phyloP scores from a whole-genome alignment of 2,113 vertebrate genomes.

The Chiloscyllium plagiosum region DNA sequence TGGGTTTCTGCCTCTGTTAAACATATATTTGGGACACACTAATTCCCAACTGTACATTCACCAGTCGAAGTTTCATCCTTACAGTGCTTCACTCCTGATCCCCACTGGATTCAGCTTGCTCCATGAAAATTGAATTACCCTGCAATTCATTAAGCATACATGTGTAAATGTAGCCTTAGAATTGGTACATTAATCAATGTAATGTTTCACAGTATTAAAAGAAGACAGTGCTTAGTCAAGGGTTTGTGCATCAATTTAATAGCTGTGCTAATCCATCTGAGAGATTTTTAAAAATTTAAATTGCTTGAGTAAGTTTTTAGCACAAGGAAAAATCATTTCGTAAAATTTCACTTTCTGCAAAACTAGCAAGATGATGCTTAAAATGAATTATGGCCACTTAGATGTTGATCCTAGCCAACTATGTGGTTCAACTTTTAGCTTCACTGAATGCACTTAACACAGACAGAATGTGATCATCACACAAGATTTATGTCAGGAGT shows the following conservation, averaged over 20 bases:
- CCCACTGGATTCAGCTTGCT: neutral
- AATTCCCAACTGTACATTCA: no score
- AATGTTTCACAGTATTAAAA: neutral
- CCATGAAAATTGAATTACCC: neutral
- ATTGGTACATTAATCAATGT: neutral
- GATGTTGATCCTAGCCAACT: neutral
- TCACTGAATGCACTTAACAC: neutral
- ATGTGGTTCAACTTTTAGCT: slow-evolving; percentile 3
- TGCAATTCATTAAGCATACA: no score
- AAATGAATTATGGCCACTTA: neutral
- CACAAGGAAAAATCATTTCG: neutral
- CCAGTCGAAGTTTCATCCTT: no score
- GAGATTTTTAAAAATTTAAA: neutral
- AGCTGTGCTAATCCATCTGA: neutral
- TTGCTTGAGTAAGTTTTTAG: neutral
- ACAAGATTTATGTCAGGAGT: neutral
- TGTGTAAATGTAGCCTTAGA: neutral
- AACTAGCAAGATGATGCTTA: neutral
- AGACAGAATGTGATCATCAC: slow-evolving; percentile 5
- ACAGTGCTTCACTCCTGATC: no score
- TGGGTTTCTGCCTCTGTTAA: neutral
- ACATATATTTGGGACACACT: neutral
- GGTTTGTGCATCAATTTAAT: neutral
- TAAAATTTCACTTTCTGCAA: neutral
- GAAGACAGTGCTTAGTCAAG: neutral